These are phyloP conservation scores for Phyto melanocephala DNA, from an alignment of 2,888 invertebrate species.

Conservation along the genomic window DNA sequence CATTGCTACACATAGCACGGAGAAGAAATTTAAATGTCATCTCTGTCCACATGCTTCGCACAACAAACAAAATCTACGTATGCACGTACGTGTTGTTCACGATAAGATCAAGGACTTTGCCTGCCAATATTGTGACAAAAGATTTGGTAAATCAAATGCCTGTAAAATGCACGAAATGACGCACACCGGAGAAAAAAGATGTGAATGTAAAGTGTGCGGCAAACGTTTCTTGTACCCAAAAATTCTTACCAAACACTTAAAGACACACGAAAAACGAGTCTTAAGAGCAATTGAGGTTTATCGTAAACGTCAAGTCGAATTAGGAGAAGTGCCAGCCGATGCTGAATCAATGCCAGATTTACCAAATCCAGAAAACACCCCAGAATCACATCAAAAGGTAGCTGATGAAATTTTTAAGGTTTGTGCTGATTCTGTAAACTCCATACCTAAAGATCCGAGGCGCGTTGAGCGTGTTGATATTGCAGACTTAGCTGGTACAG, in stretches of 20 bases:
- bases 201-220: slow-evolving; percentile 75
- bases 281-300: slow-evolving; percentile 75
- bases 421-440: slow-evolving; percentile 72
- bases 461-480: slow-evolving; percentile 75
- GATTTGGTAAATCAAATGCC: slow-evolving; percentile 75
- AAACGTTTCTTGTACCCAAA: slow-evolving; percentile 76
- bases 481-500: slow-evolving; percentile 73
- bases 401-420: slow-evolving; percentile 74
- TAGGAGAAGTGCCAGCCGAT: slow-evolving; percentile 67
- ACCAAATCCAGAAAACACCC: slow-evolving; percentile 63
- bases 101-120: slow-evolving; percentile 76
- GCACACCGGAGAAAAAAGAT: slow-evolving; percentile 75
- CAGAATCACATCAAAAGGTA: slow-evolving; percentile 70
- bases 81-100: slow-evolving; percentile 75
- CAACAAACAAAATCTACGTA: slow-evolving; percentile 74
- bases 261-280: slow-evolving; percentile 75
- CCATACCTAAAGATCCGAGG: slow-evolving; percentile 74
- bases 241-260: slow-evolving; percentile 74
- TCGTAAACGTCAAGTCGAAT: slow-evolving; percentile 73
- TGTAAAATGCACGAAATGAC: slow-evolving; percentile 76
- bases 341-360: slow-evolving; percentile 62
- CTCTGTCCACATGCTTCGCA: slow-evolving; percentile 76
- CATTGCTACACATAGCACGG: slow-evolving; percentile 75
- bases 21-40: slow-evolving; percentile 76
- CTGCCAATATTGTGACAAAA: slow-evolving; percentile 75